Conservation (phyloP, 2,888 invertebrate species). For the Volucella inanis region DNA sequence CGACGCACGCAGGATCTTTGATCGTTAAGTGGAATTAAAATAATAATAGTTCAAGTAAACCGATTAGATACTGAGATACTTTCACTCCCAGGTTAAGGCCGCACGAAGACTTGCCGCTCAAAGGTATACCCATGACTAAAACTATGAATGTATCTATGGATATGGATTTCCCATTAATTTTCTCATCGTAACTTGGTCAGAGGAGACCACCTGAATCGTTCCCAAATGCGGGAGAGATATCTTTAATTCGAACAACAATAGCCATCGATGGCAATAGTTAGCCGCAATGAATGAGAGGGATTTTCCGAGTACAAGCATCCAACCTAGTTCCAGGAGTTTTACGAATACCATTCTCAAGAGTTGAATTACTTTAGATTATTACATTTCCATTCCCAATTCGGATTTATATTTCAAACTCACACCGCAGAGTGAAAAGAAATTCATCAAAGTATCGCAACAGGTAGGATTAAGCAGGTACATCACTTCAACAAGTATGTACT, state of each 20-base stretch:
- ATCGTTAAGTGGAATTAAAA: constrained; percentile 74
- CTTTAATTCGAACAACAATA: constrained; percentile 36
- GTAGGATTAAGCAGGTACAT: constrained; percentile 41
- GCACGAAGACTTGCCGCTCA: constrained; percentile 33
- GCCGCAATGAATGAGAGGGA: constrained; percentile 36
- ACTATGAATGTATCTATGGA: not conserved
- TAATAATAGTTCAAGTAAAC: constrained; percentile 64
- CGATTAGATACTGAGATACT: constrained; percentile 71
- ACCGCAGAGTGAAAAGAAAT: constrained; percentile 36
- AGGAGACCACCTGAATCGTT: constrained; percentile 67
- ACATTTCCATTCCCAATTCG: too few species aligned
- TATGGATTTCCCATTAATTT: constrained; percentile 73
- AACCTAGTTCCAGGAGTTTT: constrained; percentile 56
- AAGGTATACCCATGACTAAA: constrained; percentile 8
- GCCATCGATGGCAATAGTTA: not conserved
- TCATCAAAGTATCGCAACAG: constrained; percentile 64
- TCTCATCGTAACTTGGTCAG: constrained; percentile 53
- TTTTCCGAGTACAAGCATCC: constrained; percentile 36
- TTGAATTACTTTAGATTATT: constrained; percentile 67
- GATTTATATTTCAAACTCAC: constrained; percentile 42
- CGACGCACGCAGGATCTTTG: constrained; percentile 32
- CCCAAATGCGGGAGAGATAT: constrained; percentile 53
- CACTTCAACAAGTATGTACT: not conserved
- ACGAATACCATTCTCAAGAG: constrained; percentile 50
- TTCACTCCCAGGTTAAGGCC: constrained; percentile 36